phyloP scores from a whole-genome alignment of 2,113 vertebrate species.

The Plecturocebus donacophilus region DNA sequence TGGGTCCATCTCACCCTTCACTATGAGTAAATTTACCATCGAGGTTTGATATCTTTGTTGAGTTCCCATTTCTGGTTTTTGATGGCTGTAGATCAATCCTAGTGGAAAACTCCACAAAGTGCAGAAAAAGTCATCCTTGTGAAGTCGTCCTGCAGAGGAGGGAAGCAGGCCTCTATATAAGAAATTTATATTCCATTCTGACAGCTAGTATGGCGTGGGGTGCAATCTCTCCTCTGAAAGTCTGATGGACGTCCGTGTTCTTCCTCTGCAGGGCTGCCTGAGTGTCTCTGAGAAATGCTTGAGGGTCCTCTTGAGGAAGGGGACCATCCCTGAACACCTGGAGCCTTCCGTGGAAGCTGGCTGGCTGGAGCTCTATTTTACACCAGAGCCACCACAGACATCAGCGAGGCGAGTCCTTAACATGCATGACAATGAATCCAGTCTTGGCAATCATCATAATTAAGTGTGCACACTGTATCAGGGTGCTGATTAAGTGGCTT shows the following conservation, averaged over 20 bases:
- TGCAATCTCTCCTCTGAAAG: not conserved
- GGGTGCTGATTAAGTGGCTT: slow-evolving; percentile 50
- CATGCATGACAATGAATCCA: not conserved
- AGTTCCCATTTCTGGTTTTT: not conserved
- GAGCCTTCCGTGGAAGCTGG: not conserved
- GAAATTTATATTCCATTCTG: not conserved
- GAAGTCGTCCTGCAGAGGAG: not conserved
- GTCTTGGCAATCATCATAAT: slow-evolving; percentile 29
- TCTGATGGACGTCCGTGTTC: not conserved
- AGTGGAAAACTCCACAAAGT: not conserved
- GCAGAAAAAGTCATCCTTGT: not conserved
- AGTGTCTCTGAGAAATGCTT: not conserved
- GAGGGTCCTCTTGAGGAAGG: not conserved
- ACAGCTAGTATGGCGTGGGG: not conserved
- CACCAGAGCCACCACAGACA: not conserved
- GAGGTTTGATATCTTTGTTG: not conserved
- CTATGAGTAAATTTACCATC: not conserved
- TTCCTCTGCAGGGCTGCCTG: not conserved
- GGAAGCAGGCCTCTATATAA: not conserved
- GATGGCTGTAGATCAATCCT: not conserved
- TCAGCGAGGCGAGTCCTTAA: slow-evolving; percentile 10
- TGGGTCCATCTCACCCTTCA: not conserved
- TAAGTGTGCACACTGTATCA: slow-evolving; percentile 33
- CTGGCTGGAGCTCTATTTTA: not conserved
- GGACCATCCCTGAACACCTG: not conserved